Evolutionary conservation across 2,888 invertebrate genomes (phyloP).

Genomic region (Rhagophthalmus giganteus): DNA sequence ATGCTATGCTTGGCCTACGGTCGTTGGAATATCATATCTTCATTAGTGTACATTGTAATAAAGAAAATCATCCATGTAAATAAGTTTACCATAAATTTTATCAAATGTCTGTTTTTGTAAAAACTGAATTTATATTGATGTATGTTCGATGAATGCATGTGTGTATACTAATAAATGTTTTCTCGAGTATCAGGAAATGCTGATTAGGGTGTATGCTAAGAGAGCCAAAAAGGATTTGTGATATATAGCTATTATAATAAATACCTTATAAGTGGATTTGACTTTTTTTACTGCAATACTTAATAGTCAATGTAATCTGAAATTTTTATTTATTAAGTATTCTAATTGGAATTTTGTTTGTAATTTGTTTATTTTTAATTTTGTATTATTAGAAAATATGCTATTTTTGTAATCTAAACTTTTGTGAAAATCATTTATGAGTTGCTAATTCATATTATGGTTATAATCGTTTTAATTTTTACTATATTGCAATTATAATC

Average conservation of each 20-base stretch:
- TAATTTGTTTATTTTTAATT: no score
- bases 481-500: no score
- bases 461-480: no score
- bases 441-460: no score
- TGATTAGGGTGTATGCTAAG: constrained; percentile 67
- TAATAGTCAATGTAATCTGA: no score
- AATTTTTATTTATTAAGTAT: no score
- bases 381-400: no score
- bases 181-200: constrained; percentile 52
- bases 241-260: constrained; percentile 69
- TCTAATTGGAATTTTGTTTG: no score
- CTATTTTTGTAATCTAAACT: no score
- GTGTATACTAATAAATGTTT: constrained; percentile 51
- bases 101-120: constrained; percentile 53
- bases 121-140: constrained; percentile 29
- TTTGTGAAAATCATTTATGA: no score
- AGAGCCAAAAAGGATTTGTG: constrained; percentile 76
- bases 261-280: constrained; percentile 47
- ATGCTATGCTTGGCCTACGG: constrained; percentile 17
- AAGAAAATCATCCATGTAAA: constrained; percentile 55
- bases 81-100: constrained; percentile 52
- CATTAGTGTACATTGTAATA: constrained; percentile 42
- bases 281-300: no score
- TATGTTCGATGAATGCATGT: constrained; percentile 39
- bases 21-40: constrained; percentile 39